Percentiles rank a stretch among this genome's conserved stretches.
These are phyloP conservation scores for Amblyjoppa proteus DNA, from an alignment of 2,888 invertebrate genomes.

Conservation along the genomic window DNA sequence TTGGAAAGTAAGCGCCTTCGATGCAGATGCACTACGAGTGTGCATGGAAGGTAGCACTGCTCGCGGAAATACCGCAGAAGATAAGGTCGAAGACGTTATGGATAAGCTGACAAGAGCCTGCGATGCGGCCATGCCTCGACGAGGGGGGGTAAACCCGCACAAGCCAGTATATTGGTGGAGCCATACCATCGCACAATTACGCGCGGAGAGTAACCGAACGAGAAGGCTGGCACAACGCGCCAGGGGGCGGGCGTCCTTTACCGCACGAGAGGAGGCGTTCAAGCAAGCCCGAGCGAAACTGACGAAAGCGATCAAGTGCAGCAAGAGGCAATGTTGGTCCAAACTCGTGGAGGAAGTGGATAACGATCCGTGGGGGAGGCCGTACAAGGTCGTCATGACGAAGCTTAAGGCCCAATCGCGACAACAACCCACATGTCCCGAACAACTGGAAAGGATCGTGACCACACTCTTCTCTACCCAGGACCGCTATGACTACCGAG, in stretches of 20 bases:
- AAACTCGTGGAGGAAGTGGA: no score
- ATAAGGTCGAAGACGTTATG: slow-evolving; percentile 48
- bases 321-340: slow-evolving; percentile 28
- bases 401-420: slow-evolving; percentile 53
- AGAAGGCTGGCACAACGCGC: slow-evolving; percentile 52
- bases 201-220: slow-evolving; percentile 34
- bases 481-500: no score
- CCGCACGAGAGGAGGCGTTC: slow-evolving; percentile 38
- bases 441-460: slow-evolving; percentile 65
- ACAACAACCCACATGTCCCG: slow-evolving; percentile 62
- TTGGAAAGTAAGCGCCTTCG: slow-evolving; percentile 45
- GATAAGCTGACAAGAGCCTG: slow-evolving; percentile 49
- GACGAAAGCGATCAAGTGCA: slow-evolving; percentile 53
- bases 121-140: slow-evolving; percentile 58
- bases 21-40: slow-evolving; percentile 2
- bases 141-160: slow-evolving; percentile 34
- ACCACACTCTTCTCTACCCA: slow-evolving; percentile 42
- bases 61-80: slow-evolving; percentile 16
- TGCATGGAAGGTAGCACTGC: slow-evolving; percentile 14
- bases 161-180: slow-evolving; percentile 63
- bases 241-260: not conserved
- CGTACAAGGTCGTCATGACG: slow-evolving; percentile 67
- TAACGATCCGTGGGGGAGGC: no score
- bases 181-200: slow-evolving; percentile 45
- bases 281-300: slow-evolving; percentile 47